Percentiles rank a stretch among this genome's conserved stretches.
Conservation (phyloP, 2,888 invertebrate species). For the Chaitophorus viminalis region DNA sequence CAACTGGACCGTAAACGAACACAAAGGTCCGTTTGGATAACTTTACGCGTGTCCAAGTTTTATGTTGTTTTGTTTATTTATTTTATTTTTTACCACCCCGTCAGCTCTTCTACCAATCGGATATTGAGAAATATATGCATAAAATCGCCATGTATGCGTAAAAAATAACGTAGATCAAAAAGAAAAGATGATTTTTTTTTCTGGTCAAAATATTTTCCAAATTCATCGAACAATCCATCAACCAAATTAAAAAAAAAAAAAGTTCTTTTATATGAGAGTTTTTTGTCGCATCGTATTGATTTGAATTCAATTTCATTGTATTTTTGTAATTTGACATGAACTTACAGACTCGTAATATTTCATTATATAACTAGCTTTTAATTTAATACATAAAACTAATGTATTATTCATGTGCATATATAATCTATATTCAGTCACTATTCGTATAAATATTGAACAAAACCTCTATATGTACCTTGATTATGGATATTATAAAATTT, state of each 20-base stretch:
- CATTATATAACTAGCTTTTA: neutral
- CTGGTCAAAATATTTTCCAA: slow-evolving; percentile 3
- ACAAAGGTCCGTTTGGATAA: slow-evolving; percentile 61
- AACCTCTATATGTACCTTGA: neutral
- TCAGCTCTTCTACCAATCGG: slow-evolving; percentile 53
- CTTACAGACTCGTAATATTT: neutral
- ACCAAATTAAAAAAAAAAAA: slow-evolving; percentile 47
- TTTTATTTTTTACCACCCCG: slow-evolving; percentile 37
- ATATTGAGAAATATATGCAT: slow-evolving; percentile 50
- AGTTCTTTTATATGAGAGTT: neutral
- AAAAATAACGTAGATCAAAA: slow-evolving; percentile 52
- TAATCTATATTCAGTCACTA: neutral
- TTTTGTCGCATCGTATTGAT: neutral
- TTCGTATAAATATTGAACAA: neutral
- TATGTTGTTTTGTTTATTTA: slow-evolving; percentile 56
- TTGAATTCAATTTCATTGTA: neutral
- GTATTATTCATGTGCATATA: neutral
- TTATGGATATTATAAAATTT: neutral
- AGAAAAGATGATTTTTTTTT: slow-evolving; percentile 13
- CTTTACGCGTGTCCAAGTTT: slow-evolving; percentile 60
- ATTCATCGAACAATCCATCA: slow-evolving; percentile 53
- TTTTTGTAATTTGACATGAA: slow-evolving; percentile 7
- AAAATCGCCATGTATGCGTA: slow-evolving; percentile 34
- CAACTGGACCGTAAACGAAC: slow-evolving; percentile 61
- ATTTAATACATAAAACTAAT: neutral